Evolutionary conservation across 2,797 vertebrate genomes (phyloP).

Genomic region (Periparus ater): DNA sequence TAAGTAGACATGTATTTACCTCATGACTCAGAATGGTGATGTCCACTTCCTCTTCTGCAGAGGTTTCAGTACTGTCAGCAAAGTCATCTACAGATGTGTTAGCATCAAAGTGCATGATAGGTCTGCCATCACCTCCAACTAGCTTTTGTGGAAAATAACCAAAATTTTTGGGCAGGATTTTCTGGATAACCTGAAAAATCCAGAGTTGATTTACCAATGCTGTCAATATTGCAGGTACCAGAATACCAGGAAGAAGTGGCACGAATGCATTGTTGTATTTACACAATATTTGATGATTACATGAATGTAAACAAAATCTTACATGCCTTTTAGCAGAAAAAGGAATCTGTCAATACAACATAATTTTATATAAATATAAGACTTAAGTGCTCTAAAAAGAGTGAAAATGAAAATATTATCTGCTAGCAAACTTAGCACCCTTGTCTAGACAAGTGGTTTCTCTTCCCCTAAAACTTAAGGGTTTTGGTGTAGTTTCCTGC

Average conservation of each 20-base stretch:
- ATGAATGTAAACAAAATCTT: neutral
- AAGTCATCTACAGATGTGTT: constrained; percentile 70
- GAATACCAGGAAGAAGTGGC: neutral
- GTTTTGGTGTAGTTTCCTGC: neutral
- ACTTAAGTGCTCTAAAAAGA: neutral
- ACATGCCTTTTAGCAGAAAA: neutral
- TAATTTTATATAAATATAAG: neutral
- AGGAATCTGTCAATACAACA: neutral
- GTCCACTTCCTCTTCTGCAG: constrained; percentile 83
- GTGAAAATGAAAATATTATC: neutral
- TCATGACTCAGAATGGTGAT: constrained; percentile 85
- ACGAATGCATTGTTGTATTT: neutral
- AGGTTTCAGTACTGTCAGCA: constrained; percentile 74
- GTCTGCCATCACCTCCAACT: constrained; percentile 74
- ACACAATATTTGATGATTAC: neutral
- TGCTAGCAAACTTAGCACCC: neutral
- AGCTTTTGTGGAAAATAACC: constrained; percentile 75
- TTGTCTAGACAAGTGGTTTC: neutral
- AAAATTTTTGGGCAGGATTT: constrained; percentile 78
- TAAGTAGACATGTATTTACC: constrained; percentile 64
- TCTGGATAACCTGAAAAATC: constrained; percentile 82
- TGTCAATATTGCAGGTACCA: neutral
- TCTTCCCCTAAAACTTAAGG: neutral
- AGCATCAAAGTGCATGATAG: constrained; percentile 58
- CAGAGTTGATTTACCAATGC: neutral